These are phyloP conservation scores for Neodiprion lecontei DNA, from an alignment of 1,140 invertebrate species.

Conservation along the genomic window DNA sequence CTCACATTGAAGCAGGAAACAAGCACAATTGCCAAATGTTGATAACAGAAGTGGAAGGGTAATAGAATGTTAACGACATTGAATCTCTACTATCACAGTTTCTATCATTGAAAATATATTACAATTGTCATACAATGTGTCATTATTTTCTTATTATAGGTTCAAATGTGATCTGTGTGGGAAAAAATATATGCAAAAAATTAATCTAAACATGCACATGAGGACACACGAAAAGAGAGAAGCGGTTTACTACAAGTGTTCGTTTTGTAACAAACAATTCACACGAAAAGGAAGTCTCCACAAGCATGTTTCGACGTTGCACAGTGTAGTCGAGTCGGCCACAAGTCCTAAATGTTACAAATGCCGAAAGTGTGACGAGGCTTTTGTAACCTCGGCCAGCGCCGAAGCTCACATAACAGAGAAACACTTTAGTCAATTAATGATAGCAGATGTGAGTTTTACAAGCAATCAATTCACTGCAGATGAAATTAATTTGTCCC, in stretches of 20 bases:
- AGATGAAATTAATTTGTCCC: slow-evolving; percentile 8
- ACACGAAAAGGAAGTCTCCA: slow-evolving; percentile 15
- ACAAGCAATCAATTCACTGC: slow-evolving; percentile 7
- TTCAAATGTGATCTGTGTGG: slow-evolving; percentile 34
- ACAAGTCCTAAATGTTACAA: slow-evolving; percentile 12
- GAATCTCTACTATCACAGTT: too few species aligned
- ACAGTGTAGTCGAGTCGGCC: neutral
- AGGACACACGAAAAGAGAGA: slow-evolving; percentile 1
- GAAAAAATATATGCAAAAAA: slow-evolving; percentile 33
- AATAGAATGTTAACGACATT: neutral
- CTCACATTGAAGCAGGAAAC: neutral
- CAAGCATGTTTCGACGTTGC: slow-evolving; percentile 13
- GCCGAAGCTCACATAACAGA: slow-evolving; percentile 13
- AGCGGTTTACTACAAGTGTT: slow-evolving; percentile 12
- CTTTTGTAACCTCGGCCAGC: neutral
- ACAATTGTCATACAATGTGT: neutral
- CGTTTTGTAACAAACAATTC: slow-evolving; percentile 18
- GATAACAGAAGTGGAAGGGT: neutral
- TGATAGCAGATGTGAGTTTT: neutral
- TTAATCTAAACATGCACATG: slow-evolving; percentile 33
- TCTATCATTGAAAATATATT: too few species aligned
- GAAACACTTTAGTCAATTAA: slow-evolving; percentile 8
- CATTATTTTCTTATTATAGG: neutral
- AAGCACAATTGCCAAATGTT: neutral
- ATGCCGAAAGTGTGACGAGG: slow-evolving; percentile 23